These are phyloP conservation scores for Drusus annulatus DNA, from an alignment of 1,140 invertebrate genomes.

Conservation along the genomic window DNA sequence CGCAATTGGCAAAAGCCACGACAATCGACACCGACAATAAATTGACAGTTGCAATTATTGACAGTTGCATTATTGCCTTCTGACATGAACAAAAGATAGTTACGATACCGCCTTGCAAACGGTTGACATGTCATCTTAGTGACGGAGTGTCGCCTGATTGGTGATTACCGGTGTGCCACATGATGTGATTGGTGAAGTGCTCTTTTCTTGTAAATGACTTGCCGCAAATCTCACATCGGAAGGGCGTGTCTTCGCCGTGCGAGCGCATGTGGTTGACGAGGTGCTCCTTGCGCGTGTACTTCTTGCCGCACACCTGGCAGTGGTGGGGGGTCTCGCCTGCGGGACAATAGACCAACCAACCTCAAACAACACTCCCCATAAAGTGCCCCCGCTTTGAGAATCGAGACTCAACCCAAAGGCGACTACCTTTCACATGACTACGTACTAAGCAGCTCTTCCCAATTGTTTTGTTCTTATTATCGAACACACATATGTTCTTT, in stretches of 20 bases:
- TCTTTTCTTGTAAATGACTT: conserved; percentile 92
- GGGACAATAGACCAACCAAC: conserved; percentile 68
- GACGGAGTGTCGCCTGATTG: conserved; percentile 77
- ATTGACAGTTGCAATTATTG: no score
- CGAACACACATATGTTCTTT: no score
- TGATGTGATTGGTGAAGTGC: conserved; percentile 91
- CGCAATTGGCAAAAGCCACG: no score
- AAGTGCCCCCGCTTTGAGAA: no score
- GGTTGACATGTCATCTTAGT: no score
- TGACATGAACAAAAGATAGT: no score
- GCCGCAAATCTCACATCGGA: conserved; percentile 82
- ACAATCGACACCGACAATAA: no score
- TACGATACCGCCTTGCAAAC: no score
- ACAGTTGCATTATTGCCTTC: no score
- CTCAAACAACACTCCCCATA: neutral
- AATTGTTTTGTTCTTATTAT: no score
- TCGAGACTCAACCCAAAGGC: no score
- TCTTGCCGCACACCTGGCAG: conserved; percentile 83
- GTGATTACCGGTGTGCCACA: conserved; percentile 76
- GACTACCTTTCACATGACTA: neutral
- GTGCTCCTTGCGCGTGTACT: conserved; percentile 87
- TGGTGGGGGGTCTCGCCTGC: conserved; percentile 82
- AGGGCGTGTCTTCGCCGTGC: conserved; percentile 85
- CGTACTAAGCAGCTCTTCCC: neutral
- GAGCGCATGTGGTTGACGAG: conserved; percentile 88